Evolutionary conservation across 2,888 invertebrate genomes (phyloP).

Genomic region (Xylota sylvarum): DNA sequence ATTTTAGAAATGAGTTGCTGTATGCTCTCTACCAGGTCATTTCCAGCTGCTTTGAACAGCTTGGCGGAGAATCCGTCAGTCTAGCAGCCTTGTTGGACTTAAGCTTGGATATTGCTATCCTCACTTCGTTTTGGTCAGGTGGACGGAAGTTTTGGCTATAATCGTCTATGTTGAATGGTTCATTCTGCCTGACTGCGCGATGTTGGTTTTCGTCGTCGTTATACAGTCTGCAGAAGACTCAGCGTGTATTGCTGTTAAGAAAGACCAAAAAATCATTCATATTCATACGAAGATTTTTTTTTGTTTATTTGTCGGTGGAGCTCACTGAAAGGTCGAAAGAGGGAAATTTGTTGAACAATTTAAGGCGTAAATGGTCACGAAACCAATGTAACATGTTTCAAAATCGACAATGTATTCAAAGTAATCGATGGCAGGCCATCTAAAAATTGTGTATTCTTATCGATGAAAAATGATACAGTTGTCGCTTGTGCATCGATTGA

Average conservation of each 20-base stretch:
- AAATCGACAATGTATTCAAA: constrained; percentile 80
- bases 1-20: no score
- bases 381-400: constrained; percentile 81
- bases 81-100: no score
- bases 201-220: no score
- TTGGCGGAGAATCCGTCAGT: no score
- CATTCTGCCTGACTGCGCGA: no score
- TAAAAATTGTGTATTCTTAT: constrained; percentile 79
- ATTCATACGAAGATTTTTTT: constrained; percentile 27
- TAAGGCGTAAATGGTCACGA: constrained; percentile 82
- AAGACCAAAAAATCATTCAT: constrained; percentile 36
- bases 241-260: constrained; percentile 36
- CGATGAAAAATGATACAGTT: constrained; percentile 79
- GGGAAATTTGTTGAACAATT: constrained; percentile 14
- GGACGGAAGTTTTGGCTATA: no score
- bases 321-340: background rate
- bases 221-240: no score
- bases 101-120: no score
- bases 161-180: no score
- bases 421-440: constrained; percentile 72
- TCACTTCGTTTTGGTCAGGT: no score
- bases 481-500: constrained; percentile 57
- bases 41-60: no score
- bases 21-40: no score
- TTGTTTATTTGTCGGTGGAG: background rate